Base-by-base conservation (phyloP, 2,888 invertebrate genomes). In the Campopleginae sp. region DNA sequence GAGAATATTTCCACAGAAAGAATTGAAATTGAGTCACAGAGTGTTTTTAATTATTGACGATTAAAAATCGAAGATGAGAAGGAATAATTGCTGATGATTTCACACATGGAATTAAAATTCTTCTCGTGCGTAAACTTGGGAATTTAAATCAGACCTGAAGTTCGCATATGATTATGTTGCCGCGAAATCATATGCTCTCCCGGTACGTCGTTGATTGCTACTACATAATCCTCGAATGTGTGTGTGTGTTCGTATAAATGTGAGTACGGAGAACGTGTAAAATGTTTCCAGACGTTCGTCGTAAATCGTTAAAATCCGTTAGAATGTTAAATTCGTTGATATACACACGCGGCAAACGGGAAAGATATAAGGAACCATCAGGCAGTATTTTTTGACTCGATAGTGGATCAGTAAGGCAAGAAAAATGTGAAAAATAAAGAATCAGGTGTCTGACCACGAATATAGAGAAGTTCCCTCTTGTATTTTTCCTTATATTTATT, bases 241-340 rank as follows among this genome's bases (percentile, higher is more conserved):
- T 46, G 33, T 17, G 17, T 12, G 23, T 12, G 14, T 6, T 17
- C 31, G 42, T 42, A 8, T 42, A 42, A 19, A 19, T 42, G 66
- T 38, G 27, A 23, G 10, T 44, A 68, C 58, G 58, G 14, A 31
- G 17, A 54, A 65, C 46, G 44, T 65, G 38, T 33, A 61, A 65
- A 27, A 74, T 79, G 23, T 83, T 68, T 70, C n/a, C 8, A 33
- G 46, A 48, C 61, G 23, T 42, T 70, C 42, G 23, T 58, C 63
- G 79, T 79, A 71, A 63, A 79, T 80, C 75, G 31, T 84, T 4
- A 54, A 54, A 51, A 70, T 84, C 54, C 75, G 75, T 80, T 80
- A 80, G 76, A 66, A 61, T 66, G 65, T 71, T 80, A 61, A 70
- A 61, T 78, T 70, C 61, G 27, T 58, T 61, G 58, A 27, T 54